Evolutionary conservation across 64 coral and sea anemone species (phyloP), one percentile per base, ranked within the genome.

Genomic region (Anthopleura sola): DNA sequence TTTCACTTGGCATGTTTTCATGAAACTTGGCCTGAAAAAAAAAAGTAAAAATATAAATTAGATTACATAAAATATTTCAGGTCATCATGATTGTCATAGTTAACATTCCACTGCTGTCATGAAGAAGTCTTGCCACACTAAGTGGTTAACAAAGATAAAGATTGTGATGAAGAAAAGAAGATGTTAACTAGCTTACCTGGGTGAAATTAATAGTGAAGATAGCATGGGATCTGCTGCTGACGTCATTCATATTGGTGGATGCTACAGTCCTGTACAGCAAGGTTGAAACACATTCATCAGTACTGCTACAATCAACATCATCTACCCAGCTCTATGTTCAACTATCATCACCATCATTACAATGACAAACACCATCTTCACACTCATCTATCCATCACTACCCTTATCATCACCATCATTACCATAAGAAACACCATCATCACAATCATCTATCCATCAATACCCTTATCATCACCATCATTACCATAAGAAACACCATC

Each of bases 1-100:
- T 98, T 68, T 98, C 96, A 90, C 96, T 98, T 8, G 96, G 96
- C 96, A 98, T 94, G 54, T 98, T 92, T 31, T 92, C 91, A 80
- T 98, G 90, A 82, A 98, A 98, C 32, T 98, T 98, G n/a, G 96
- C 96, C 96, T 98, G 37, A 28, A 39, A 83, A 13, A 66, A n/a
- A 68, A 28, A 31, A 60, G 44, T 21, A 34, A 3, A 13, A 47
- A n/a, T 11, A 17, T 16, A 51, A 83, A 54, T 55, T 48, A 55
- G 5, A 49, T 19, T 23, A 49, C 46, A 3, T 83, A 1, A 50
- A 83, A 62, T 24, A 62, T 62, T 44, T 44, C 40, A 44, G 40
- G 40, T 44, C 40, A 44, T 1, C 40, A 44, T 8, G 9, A 44
- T 44, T 44, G 9, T 44, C 40, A 44, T 44, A 44, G 9, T 44